Evolutionary conservation across 2,797 vertebrate species (phyloP), one percentile per base, ranked within the genome.

Genomic region (Chelidonichthys spinosus): DNA sequence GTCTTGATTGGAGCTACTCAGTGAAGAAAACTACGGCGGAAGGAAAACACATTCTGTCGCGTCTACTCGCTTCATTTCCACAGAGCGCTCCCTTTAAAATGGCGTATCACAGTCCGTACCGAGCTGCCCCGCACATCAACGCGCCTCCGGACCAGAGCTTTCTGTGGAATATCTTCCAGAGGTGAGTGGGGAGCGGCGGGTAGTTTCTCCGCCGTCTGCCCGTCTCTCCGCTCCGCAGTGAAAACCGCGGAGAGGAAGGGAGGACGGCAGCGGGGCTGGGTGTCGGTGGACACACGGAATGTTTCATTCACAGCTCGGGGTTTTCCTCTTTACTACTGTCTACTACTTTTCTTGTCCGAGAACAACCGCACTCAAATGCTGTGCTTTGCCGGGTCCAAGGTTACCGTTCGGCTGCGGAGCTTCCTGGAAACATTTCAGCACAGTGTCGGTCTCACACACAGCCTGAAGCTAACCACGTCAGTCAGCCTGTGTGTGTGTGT

Each of bases 111-210:
- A 95, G 91, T 76, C 94, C 95, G 18, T 95, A 95, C 78, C 89
- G 94, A 92, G 88, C 87, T 13, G 80, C 92, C 0, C 88, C 91
- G 74, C 92, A 92, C 1, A 88, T 86, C 68, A 94, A 79, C 90
- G 90, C 88, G 32, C 91, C 93, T 14, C 90, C 91, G 40, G 95
- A 96, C 81, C 95, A 96, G 64, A 78, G 90, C 11, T 95, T 96
- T 62, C 82, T 96, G 82, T 96, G 95, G 95, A 96, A 94, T 90
- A 96, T 96, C 91, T 96, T 96, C 77, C 95, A 96, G 89, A 94
- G 95, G 95, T 96, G 80, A 95, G 94, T 84, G 42, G 13, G 25
- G 50, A 55, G 25, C 36, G 58, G 18, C 60, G 60, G 65, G 0
- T 58, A n/a, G 55, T 74, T 43, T 70, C 25, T 32, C 18, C 9